Conservation (phyloP, 2,888 invertebrate genomes). For the Allophyes oxyacanthae region DNA sequence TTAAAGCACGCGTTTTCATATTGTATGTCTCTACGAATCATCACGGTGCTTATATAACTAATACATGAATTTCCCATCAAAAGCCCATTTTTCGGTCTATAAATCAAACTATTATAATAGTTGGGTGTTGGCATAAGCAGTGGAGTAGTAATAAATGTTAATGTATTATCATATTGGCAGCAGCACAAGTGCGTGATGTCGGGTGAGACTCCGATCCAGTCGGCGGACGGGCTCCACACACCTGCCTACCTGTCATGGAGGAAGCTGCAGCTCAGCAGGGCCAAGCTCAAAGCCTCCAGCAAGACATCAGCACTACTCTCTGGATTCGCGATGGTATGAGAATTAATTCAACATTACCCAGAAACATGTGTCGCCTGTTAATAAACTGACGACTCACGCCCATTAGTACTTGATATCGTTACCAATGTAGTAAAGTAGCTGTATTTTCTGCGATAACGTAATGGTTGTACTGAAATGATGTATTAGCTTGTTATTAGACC, state of each 20-base stretch:
- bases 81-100: constrained; percentile 3
- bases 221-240: constrained; percentile 93
- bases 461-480: constrained; percentile 2
- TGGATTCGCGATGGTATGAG: constrained; percentile 98
- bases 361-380: constrained; percentile 8
- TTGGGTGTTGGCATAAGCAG: constrained; percentile 12
- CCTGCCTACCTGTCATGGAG: constrained; percentile 96
- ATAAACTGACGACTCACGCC: constrained; percentile 20
- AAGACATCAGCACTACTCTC: constrained; percentile 99
- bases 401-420: constrained; percentile 14
- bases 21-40: neutral
- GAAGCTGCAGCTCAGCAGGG: constrained; percentile 97
- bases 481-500: neutral
- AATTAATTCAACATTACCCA: neutral
- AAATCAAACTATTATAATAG: constrained; percentile 14
- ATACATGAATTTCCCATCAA: constrained; percentile 11
- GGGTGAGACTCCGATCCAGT: constrained; percentile 91
- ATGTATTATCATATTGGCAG: constrained; percentile 28
- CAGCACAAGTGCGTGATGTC: constrained; percentile 86
- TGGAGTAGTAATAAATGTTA: constrained; percentile 14
- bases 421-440: constrained; percentile 11
- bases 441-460: constrained; percentile 25
- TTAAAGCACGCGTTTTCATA: neutral
- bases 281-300: constrained; percentile 99
- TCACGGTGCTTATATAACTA: constrained; percentile 1